phyloP scores from a whole-genome alignment of 2,888 invertebrate species.

The Amphipoea lucens region DNA sequence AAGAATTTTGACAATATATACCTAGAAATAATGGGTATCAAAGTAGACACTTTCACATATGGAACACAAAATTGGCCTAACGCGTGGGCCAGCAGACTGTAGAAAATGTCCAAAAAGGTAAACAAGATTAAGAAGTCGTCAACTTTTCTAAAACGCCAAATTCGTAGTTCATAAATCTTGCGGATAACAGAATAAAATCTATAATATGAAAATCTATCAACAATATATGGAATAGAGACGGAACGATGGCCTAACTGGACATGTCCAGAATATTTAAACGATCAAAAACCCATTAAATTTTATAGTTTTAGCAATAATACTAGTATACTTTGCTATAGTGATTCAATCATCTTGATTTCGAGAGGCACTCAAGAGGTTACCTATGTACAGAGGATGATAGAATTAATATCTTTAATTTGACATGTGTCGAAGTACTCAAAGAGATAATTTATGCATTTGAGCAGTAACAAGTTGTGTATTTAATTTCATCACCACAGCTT shows the following conservation, averaged over 20 bases:
- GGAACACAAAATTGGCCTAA: slow-evolving; percentile 36
- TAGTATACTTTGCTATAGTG: not conserved
- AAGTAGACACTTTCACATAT: slow-evolving; percentile 34
- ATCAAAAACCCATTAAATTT: slow-evolving; percentile 46
- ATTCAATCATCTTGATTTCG: slow-evolving; percentile 20
- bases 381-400: not conserved
- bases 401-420: not conserved
- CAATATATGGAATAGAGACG: slow-evolving; percentile 20
- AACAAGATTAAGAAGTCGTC: slow-evolving; percentile 56
- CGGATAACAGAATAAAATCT: slow-evolving; percentile 47
- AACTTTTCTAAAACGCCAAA: slow-evolving; percentile 43
- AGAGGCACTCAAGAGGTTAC: not conserved
- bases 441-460: not conserved
- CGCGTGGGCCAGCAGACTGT: slow-evolving; percentile 58
- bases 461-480: not conserved
- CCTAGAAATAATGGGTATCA: slow-evolving; percentile 4
- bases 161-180: slow-evolving; percentile 51
- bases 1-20: not conserved
- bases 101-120: slow-evolving; percentile 53
- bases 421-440: not conserved
- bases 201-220: slow-evolving; percentile 32
- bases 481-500: not conserved
- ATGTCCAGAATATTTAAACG: slow-evolving; percentile 39
- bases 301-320: slow-evolving; percentile 17
- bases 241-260: slow-evolving; percentile 33